phyloP scores from a whole-genome alignment of 1,140 invertebrate genomes.

The Mylabris phalerata region DNA sequence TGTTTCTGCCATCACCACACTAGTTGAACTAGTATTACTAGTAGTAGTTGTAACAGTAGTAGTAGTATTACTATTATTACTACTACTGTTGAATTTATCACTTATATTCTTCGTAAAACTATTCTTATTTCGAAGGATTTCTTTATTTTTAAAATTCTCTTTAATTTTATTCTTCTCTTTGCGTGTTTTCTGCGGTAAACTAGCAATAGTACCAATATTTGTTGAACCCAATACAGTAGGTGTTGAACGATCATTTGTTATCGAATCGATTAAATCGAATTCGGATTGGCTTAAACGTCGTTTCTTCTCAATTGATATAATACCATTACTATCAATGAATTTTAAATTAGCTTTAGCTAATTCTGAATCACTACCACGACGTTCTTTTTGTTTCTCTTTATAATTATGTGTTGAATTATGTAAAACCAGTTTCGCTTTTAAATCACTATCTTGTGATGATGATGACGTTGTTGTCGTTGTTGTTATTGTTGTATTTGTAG shows the following conservation, averaged over 20 bases:
- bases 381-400: slow-evolving; percentile 40
- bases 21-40: slow-evolving; percentile 5
- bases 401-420: slow-evolving; percentile 30
- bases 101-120: slow-evolving; percentile 49
- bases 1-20: background rate
- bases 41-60: slow-evolving; percentile 14
- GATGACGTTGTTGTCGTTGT: background rate
- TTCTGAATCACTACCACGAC: slow-evolving; percentile 47
- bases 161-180: slow-evolving; percentile 39
- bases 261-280: slow-evolving; percentile 5
- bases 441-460: background rate
- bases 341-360: slow-evolving; percentile 41
- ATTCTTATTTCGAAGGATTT: slow-evolving; percentile 46
- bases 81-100: slow-evolving; percentile 31
- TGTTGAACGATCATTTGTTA: slow-evolving; percentile 23
- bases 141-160: slow-evolving; percentile 37
- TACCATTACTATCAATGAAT: slow-evolving; percentile 42
- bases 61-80: slow-evolving; percentile 7
- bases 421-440: slow-evolving; percentile 25
- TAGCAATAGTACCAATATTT: slow-evolving; percentile 53
- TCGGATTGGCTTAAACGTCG: slow-evolving; percentile 45
- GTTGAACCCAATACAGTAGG: slow-evolving; percentile 54
- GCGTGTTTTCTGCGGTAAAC: slow-evolving; percentile 36
- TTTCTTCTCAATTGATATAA: slow-evolving; percentile 48
- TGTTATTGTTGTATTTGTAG: background rate